A percentile compares a stretch with the other conserved stretches of the same genome.
These are phyloP conservation scores for Plumapathes pennacea DNA, from an alignment of 92 coral and sea anemone genomes.

Conservation along the genomic window DNA sequence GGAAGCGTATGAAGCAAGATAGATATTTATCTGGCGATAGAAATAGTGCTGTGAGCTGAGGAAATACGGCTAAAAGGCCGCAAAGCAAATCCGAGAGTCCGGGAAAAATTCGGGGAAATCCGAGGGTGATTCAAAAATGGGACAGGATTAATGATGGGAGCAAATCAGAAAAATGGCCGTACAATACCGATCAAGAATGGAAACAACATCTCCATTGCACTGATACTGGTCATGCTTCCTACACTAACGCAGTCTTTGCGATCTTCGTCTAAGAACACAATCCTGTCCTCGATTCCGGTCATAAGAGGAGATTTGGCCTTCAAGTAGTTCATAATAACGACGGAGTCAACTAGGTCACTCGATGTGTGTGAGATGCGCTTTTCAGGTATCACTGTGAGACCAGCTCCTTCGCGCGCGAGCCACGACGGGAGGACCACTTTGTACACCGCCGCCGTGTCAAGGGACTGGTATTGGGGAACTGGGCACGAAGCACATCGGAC, in stretches of 20 bases:
- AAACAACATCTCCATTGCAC: too few species aligned
- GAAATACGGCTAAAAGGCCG: too few species aligned
- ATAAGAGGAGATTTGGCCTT: slow-evolving; percentile 52
- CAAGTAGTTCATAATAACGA: slow-evolving; percentile 38
- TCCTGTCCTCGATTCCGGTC: slow-evolving; percentile 53
- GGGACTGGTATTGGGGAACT: slow-evolving; percentile 62
- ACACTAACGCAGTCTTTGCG: not conserved
- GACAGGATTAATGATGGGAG: too few species aligned
- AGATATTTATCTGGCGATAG: too few species aligned
- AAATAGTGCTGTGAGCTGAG: too few species aligned
- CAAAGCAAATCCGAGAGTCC: too few species aligned
- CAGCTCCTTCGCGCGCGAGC: slow-evolving; percentile 60
- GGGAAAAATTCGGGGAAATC: too few species aligned
- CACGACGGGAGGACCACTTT: slow-evolving; percentile 73
- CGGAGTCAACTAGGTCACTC: slow-evolving; percentile 37
- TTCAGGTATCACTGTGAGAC: slow-evolving; percentile 39
- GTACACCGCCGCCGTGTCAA: slow-evolving; percentile 48
- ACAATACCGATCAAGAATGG: too few species aligned
- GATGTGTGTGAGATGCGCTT: slow-evolving; percentile 54
- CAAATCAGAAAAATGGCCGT: too few species aligned
- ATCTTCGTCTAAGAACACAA: slow-evolving; percentile 22
- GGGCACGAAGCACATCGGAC: slow-evolving; percentile 59
- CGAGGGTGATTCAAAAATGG: too few species aligned
- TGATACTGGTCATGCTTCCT: not conserved
- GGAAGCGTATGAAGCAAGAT: too few species aligned